phyloP scores from a whole-genome alignment of 23 tunicate genomes.

The Ciona savignyi region DNA sequence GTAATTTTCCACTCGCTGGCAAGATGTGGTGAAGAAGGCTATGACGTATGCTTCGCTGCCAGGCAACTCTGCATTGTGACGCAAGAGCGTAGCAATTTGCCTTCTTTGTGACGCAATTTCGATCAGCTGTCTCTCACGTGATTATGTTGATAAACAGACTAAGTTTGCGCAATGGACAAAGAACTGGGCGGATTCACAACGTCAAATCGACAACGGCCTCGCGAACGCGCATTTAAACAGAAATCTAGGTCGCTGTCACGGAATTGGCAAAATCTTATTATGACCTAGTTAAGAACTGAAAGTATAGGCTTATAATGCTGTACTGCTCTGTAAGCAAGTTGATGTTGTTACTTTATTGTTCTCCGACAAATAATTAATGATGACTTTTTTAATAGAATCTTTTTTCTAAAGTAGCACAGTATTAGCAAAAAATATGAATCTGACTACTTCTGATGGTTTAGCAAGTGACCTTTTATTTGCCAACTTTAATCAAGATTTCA shows the following conservation, averaged over 20 bases:
- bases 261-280: too few relatives aligned
- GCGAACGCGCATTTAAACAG: too few relatives aligned
- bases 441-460: slow-evolving; percentile 15
- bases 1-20: background rate
- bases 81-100: background rate
- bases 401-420: too few relatives aligned
- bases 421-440: slow-evolving; percentile 47
- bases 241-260: too few relatives aligned
- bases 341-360: too few relatives aligned
- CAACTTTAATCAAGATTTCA: slow-evolving; percentile 44
- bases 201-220: too few relatives aligned
- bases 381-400: too few relatives aligned
- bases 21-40: background rate
- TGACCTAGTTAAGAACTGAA: too few relatives aligned
- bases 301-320: too few relatives aligned
- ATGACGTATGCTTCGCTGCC: background rate
- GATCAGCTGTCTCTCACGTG: slow-evolving; percentile 80
- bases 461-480: slow-evolving; percentile 43
- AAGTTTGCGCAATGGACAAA: background rate
- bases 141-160: slow-evolving; percentile 58
- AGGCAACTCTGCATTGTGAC: background rate
- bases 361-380: too few relatives aligned
- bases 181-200: slow-evolving; percentile 1
- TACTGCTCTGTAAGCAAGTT: too few relatives aligned
- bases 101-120: slow-evolving; percentile 25